These are phyloP conservation scores for Dryadula phaetusa DNA, from an alignment of 2,888 invertebrate species.

Conservation along the genomic window DNA sequence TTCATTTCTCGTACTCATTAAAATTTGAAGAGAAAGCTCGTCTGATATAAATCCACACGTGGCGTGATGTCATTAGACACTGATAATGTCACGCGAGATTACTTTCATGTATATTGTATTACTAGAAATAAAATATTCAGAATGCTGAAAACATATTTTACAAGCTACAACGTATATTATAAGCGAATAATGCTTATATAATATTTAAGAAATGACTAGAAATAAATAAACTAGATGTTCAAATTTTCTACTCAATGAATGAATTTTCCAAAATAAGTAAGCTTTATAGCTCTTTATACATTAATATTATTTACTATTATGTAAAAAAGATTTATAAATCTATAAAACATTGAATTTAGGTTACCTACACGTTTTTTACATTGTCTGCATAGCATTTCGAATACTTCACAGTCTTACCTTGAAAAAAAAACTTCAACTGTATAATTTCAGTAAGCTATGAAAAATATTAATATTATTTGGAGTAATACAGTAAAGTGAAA, in stretches of 20 bases:
- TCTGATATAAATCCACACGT: conserved; percentile 51
- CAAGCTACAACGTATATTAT: too few relatives aligned
- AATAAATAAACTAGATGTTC: too few relatives aligned
- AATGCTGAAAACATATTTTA: neutral
- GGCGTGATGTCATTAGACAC: conserved; percentile 60
- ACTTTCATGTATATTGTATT: conserved; percentile 18
- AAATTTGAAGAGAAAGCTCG: conserved; percentile 57
- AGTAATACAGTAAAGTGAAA: neutral
- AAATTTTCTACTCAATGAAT: too few relatives aligned
- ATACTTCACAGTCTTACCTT: neutral
- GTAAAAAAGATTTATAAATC: too few relatives aligned
- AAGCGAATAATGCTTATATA: too few relatives aligned
- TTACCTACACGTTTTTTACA: neutral
- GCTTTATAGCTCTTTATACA: too few relatives aligned
- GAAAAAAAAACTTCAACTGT: neutral
- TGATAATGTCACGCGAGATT: conserved; percentile 53
- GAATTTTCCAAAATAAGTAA: too few relatives aligned
- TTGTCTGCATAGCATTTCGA: neutral
- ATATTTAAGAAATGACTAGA: too few relatives aligned
- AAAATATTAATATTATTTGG: neutral
- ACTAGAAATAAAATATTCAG: conserved; percentile 17
- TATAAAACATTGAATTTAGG: neutral
- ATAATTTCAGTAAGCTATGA: neutral
- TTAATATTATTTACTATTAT: too few relatives aligned
- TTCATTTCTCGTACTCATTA: conserved; percentile 56